Evolutionary conservation across 2,113 vertebrate genomes (phyloP).

Genomic region (Sylvietta virens): DNA sequence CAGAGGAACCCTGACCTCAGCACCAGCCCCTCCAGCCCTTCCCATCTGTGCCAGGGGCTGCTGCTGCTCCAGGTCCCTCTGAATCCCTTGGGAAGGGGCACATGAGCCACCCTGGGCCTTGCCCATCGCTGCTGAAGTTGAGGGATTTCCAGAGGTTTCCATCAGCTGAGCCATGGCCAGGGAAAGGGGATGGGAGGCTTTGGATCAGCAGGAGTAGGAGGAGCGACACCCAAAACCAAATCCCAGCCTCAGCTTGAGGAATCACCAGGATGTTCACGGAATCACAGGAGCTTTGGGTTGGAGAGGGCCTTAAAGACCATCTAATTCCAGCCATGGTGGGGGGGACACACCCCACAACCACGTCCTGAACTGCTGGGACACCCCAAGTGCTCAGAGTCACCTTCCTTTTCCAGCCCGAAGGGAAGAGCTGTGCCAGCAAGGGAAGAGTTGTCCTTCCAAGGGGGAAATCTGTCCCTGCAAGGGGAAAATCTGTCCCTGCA

Average conservation of each 20-base stretch:
- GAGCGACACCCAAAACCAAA: rapidly evolving
- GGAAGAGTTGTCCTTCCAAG: neutral
- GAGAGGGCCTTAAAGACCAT: neutral
- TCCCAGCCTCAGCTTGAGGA: rapidly evolving
- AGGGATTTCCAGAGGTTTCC: neutral
- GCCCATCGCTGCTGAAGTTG: rapidly evolving
- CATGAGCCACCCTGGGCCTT: neutral
- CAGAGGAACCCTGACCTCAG: neutral
- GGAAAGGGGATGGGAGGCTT: neutral
- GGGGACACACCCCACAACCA: neutral
- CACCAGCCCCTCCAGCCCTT: neutral
- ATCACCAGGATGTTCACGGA: neutral
- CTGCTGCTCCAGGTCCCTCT: neutral
- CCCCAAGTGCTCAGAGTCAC: neutral
- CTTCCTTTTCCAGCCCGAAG: neutral
- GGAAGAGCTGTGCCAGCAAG: neutral
- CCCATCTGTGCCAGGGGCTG: rapidly evolving
- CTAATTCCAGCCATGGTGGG: neutral
- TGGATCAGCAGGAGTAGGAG: rapidly evolving
- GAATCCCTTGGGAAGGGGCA: neutral
- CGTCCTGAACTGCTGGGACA: neutral
- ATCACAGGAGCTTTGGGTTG: neutral
- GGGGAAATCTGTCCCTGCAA: neutral
- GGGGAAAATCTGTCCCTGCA: neutral
- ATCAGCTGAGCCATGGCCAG: neutral